Base-by-base conservation (phyloP, 2,113 vertebrate genomes). In the Mus pahari region DNA sequence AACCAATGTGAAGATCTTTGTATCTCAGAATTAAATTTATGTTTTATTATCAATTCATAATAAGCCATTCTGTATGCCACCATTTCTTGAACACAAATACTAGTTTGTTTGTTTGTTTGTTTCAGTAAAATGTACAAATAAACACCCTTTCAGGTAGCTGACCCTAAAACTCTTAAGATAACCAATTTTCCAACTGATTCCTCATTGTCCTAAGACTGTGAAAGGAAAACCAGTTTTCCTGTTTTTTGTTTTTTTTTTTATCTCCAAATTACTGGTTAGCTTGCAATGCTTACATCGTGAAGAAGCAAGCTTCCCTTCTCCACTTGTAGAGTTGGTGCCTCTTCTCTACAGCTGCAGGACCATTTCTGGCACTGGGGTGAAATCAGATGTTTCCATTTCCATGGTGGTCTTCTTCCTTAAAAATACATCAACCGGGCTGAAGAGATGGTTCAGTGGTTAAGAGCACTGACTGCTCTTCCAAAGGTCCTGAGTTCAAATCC, bases 121-220 rank as follows among this genome's bases (percentile, higher is more conserved):
- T 81, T 66, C 39, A 92, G 75, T 73, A 91, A 82, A 90, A 89
- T 50, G 22, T 7, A 82, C 7, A 45, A 60, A 94, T 39, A 81
- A n/a, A 78, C 2, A 22, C n/a, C 3, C 28, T 71, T 94, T 45
- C 22, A 71, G 17, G 28, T 19, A 92, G 64, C 58, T 93, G 64
- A 83, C 24, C 58, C 24, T 77, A 24, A 92, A 95, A 62, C 92
- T 66, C 60, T 75, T 66, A 84, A 92, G 91, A 87, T 70, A 86
- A 86, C 42, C 84, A 2, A 22, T 83, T 96, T 91, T 93, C 79
- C 92, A 92, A 83, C 36, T 74, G 78, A 88, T n/a, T 95, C 58
- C 62, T 93, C 68, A 55, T 90, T 92, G 82, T 88, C 36, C 78
- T 42, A 42, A 93, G 77, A 53, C n/a, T 33, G 94, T 45, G 66